Evolutionary conservation across 1,140 invertebrate genomes (phyloP).

Genomic region (Drosophila burlai): DNA sequence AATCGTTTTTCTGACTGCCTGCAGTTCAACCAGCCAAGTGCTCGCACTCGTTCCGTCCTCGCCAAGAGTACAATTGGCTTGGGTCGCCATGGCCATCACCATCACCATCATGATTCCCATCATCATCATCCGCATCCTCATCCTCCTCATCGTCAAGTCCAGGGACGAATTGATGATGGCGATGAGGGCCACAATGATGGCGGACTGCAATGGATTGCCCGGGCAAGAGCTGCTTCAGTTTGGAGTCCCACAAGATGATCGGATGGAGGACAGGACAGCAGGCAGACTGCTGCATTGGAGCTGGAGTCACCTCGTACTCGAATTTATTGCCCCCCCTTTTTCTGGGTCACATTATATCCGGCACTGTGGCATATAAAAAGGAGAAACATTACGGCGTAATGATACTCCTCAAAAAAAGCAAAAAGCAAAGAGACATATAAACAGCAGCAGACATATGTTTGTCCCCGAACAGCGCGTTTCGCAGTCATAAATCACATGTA

Average conservation of each 20-base stretch:
- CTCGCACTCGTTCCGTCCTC: conserved; percentile 32
- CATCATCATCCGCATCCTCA: conserved; percentile 3
- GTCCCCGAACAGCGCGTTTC: conserved; percentile 25
- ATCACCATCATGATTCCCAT: not conserved
- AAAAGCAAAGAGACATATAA: not conserved
- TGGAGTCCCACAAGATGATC: conserved; percentile 42
- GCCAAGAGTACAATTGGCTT: conserved; percentile 48
- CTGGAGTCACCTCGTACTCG: conserved; percentile 12
- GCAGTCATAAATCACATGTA: conserved; percentile 34
- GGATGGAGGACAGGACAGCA: not conserved
- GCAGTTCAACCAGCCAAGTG: conserved; percentile 6
- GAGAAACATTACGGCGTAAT: conserved; percentile 41
- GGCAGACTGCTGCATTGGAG: conserved; percentile 12
- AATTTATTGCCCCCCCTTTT: conserved; percentile 66
- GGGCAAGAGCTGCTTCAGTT: conserved; percentile 41
- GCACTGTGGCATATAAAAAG: conserved; percentile 38
- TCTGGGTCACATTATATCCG: conserved; percentile 51
- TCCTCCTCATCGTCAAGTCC: conserved; percentile 23
- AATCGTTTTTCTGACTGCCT: conserved; percentile 24
- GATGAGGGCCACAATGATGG: conserved; percentile 15
- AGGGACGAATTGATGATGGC: conserved; percentile 47
- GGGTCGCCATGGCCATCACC: conserved; percentile 14
- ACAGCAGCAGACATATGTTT: conserved; percentile 20
- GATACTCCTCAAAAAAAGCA: conserved; percentile 1
- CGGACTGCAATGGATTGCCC: conserved; percentile 46